These are phyloP conservation scores for Biston betularia DNA, from an alignment of 2,888 invertebrate genomes.

Conservation along the genomic window DNA sequence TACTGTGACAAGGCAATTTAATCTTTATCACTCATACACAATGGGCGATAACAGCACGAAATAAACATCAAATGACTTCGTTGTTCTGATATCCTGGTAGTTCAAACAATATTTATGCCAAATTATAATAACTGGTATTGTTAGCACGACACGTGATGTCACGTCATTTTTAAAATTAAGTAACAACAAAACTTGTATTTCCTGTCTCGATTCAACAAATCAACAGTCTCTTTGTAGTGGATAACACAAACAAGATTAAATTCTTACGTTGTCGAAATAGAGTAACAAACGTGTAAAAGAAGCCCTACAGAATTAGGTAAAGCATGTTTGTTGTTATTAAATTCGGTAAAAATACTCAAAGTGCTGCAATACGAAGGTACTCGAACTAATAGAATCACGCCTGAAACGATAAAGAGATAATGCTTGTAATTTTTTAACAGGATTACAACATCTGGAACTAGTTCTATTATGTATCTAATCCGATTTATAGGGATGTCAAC, in stretches of 20 bases:
- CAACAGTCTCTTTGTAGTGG: not conserved
- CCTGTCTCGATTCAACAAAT: slow-evolving; percentile 5
- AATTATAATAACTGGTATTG: slow-evolving; percentile 7
- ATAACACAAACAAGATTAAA: slow-evolving; percentile 21
- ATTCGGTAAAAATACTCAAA: slow-evolving; percentile 10
- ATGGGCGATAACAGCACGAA: not conserved
- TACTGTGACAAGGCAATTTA: slow-evolving; percentile 13
- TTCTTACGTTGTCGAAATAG: slow-evolving; percentile 1
- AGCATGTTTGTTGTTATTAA: slow-evolving; percentile 16
- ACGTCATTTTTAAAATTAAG: slow-evolving; percentile 15
- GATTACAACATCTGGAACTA: slow-evolving; percentile 27
- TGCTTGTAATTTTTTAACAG: slow-evolving; percentile 21
- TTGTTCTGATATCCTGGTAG: slow-evolving; percentile 16
- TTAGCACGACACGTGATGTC: not conserved
- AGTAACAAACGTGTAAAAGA: slow-evolving; percentile 18
- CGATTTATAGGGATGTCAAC: not conserved
- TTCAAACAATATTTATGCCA: not conserved
- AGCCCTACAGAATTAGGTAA: slow-evolving; percentile 28
- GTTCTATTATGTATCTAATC: slow-evolving; percentile 3
- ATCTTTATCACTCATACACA: slow-evolving; percentile 15
- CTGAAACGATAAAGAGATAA: not conserved
- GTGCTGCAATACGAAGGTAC: slow-evolving; percentile 13
- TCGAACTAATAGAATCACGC: slow-evolving; percentile 37
- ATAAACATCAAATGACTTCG: slow-evolving; percentile 1
- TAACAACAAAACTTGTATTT: slow-evolving; percentile 10